A percentile compares a stretch with the other conserved stretches of the same genome.
Evolutionary conservation across 1,140 invertebrate species (phyloP).

Genomic region (Heliconius hermathena): DNA sequence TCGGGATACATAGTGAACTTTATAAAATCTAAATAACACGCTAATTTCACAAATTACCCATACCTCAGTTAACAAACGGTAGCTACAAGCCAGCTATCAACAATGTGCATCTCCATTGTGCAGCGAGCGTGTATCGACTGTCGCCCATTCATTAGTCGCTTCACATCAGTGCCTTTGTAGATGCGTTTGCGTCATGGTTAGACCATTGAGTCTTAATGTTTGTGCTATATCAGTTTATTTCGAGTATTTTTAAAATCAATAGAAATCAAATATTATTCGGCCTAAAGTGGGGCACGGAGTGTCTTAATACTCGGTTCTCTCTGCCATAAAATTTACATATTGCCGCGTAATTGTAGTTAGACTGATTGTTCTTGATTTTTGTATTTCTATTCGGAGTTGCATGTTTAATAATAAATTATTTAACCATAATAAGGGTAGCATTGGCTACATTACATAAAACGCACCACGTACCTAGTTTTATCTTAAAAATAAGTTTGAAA

Average conservation of each 20-base stretch:
- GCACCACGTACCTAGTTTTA: no score
- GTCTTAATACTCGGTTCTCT: no score
- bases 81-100: not conserved
- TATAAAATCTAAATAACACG: not conserved
- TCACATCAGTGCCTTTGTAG: slow-evolving; percentile 9
- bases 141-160: slow-evolving; percentile 13
- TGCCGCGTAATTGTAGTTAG: no score
- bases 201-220: not conserved
- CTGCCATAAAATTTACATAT: no score
- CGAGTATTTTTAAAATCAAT: not conserved
- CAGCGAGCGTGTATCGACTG: not conserved
- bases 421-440: no score
- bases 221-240: not conserved
- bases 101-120: slow-evolving; percentile 5
- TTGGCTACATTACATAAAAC: no score
- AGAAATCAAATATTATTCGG: not conserved
- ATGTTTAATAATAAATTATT: no score
- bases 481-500: no score
- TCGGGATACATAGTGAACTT: not conserved
- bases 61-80: not conserved
- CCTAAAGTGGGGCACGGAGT: not conserved
- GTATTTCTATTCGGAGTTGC: no score
- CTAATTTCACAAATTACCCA: not conserved
- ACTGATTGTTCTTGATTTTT: no score
- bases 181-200: slow-evolving; percentile 2